These are phyloP conservation scores for Electrona antarctica DNA, from an alignment of 2,113 vertebrate species.

Conservation along the genomic window DNA sequence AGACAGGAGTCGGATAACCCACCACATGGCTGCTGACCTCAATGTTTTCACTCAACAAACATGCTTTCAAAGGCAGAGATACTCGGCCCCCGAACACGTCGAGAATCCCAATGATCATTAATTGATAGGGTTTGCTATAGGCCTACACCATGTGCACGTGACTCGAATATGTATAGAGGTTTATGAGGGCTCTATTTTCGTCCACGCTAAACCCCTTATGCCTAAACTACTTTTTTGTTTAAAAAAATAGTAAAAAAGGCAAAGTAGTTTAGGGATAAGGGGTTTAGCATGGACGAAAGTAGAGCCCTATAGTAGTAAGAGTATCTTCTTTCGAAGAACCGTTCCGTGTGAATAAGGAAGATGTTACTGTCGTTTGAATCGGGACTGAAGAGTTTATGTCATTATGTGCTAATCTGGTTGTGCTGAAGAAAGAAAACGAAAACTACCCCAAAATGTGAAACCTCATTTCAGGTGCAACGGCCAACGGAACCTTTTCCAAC, in stretches of 20 bases:
- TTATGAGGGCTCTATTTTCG: slow-evolving; percentile 30
- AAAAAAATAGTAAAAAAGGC: neutral
- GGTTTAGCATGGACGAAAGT: no score
- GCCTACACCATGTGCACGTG: slow-evolving; percentile 17
- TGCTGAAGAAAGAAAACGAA: slow-evolving; percentile 17
- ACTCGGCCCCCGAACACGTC: slow-evolving; percentile 33
- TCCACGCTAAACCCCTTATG: no score
- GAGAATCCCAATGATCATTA: slow-evolving; percentile 43
- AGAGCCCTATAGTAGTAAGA: neutral
- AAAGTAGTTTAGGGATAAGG: no score
- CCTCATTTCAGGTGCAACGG: slow-evolving; percentile 58
- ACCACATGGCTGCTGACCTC: slow-evolving; percentile 63
- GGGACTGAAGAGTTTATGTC: slow-evolving; percentile 27
- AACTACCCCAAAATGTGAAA: slow-evolving; percentile 28
- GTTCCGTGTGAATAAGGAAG: slow-evolving; percentile 19
- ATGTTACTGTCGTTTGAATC: slow-evolving; percentile 45
- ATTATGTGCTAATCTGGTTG: slow-evolving; percentile 18
- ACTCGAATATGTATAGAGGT: slow-evolving; percentile 46
- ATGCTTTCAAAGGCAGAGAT: slow-evolving; percentile 53
- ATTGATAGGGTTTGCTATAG: slow-evolving; percentile 50
- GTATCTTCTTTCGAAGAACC: slow-evolving; percentile 13
- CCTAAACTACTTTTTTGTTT: no score
- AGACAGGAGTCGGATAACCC: slow-evolving; percentile 76
- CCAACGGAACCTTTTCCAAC: slow-evolving; percentile 56
- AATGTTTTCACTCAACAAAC: slow-evolving; percentile 68